A percentile compares a stretch with the other conserved stretches of the same genome.
phyloP scores from a whole-genome alignment of 2,113 vertebrate genomes.

The Istiophorus platypterus region DNA sequence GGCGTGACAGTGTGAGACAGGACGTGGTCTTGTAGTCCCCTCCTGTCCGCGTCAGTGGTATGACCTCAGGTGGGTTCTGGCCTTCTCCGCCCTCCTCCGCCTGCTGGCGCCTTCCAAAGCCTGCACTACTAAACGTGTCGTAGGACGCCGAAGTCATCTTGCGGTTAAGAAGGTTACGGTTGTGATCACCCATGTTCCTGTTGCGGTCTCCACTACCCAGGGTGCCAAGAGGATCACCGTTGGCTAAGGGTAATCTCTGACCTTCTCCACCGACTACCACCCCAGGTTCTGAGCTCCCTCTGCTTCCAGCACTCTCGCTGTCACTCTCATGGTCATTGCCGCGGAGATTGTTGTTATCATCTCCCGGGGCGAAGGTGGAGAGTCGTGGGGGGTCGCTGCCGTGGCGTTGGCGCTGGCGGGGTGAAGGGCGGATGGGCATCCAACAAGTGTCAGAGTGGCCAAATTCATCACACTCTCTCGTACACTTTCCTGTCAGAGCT shows the following conservation, averaged over 20 bases:
- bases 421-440: slow-evolving; percentile 83
- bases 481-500: slow-evolving; percentile 85
- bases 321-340: slow-evolving; percentile 84
- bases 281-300: slow-evolving; percentile 77
- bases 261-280: slow-evolving; percentile 75
- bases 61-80: slow-evolving; percentile 81
- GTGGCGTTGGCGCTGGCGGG: slow-evolving; percentile 80
- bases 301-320: slow-evolving; percentile 79
- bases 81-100: slow-evolving; percentile 79
- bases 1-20: slow-evolving; percentile 84
- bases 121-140: slow-evolving; percentile 85
- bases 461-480: slow-evolving; percentile 83
- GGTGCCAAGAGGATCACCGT: slow-evolving; percentile 82
- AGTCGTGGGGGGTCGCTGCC: slow-evolving; percentile 82
- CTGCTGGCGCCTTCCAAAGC: slow-evolving; percentile 78
- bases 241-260: slow-evolving; percentile 77
- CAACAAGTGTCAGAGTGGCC: slow-evolving; percentile 87
- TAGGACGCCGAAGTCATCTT: slow-evolving; percentile 87
- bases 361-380: slow-evolving; percentile 82
- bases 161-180: slow-evolving; percentile 86
- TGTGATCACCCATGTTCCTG: slow-evolving; percentile 85
- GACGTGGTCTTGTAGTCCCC: slow-evolving; percentile 86
- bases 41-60: slow-evolving; percentile 84
- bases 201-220: slow-evolving; percentile 81
- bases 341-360: slow-evolving; percentile 84